Base-by-base conservation (phyloP, 2,888 invertebrate species). In the Lasioglossum lativentre region DNA sequence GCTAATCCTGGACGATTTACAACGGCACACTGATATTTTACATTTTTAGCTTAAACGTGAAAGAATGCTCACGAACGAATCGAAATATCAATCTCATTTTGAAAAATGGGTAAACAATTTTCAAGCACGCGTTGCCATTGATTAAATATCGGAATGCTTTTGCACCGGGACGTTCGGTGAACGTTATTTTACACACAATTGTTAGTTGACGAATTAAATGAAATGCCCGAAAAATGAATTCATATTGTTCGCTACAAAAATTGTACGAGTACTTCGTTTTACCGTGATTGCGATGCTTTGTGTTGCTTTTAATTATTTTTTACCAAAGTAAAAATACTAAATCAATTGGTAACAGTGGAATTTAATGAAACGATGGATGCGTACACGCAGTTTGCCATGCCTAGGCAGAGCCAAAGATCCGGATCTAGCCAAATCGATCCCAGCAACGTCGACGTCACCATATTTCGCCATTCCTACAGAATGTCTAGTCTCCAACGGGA, bases 401-500 rank as follows among this genome's bases (percentile, higher is more conserved):
- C 88, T 88, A 12, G 92, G 79, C 23, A 95, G 83, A n/a, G 91
- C 92, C 42, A 95, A 74, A 1, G 90, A 82, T 38, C 95, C 95
- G 27, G 93, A 91, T 10, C 90, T 75, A 4, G 94, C 86, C 73
- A 95, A 88, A 83, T 94, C 92, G 73, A 95, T 87, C n/a, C 91
- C 93, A 5, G 92, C 80, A 10, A 94, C 76, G 34, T 87, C 77
- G 1, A 92, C 70, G 47, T 86, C 79, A 5, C 81, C 88, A 4
- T 73, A 68, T n/a, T 63, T 82, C 14, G 78, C 42, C 19, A 95
- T 84, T 16, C 94, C 94, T n/a, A 92, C 93, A 2, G 92, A 92
- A 81, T 94, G 94, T 70, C 92, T 85, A 78, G 91, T 92, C 66
- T 93, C 92, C 74, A 91, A 73, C 4, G 95, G 95, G 81, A 95